Evolutionary conservation across 2,888 invertebrate species (phyloP).

Genomic region (Drosophila buzzatii): DNA sequence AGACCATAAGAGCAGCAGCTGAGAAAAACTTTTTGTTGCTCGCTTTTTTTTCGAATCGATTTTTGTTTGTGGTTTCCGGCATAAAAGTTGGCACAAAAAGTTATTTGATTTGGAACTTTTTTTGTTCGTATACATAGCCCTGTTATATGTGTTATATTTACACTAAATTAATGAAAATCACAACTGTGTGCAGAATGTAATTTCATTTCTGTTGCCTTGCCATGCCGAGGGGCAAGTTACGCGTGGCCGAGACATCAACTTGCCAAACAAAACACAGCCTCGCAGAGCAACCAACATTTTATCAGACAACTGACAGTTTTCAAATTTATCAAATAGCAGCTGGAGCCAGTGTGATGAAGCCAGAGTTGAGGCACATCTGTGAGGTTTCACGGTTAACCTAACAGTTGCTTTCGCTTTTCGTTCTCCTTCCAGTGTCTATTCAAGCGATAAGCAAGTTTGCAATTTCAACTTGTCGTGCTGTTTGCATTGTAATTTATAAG

Average conservation of each 20-base stretch:
- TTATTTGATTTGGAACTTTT: slow-evolving; percentile 75
- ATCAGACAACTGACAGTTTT: slow-evolving; percentile 73
- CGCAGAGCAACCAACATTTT: slow-evolving; percentile 44
- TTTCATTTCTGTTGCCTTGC: slow-evolving; percentile 58
- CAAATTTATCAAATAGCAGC: slow-evolving; percentile 70
- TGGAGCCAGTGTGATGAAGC: slow-evolving; percentile 32
- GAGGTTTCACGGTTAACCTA: slow-evolving; percentile 29
- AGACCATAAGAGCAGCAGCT: slow-evolving; percentile 25
- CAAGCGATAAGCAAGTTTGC: slow-evolving; percentile 52
- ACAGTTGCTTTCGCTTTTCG: slow-evolving; percentile 6
- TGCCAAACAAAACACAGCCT: slow-evolving; percentile 21
- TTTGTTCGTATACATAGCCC: slow-evolving; percentile 26
- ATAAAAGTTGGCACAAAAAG: slow-evolving; percentile 66
- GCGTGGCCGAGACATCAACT: slow-evolving; percentile 46
- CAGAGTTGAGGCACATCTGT: slow-evolving; percentile 36
- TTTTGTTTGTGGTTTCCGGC: slow-evolving; percentile 65
- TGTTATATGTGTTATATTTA: slow-evolving; percentile 62
- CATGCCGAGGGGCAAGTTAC: slow-evolving; percentile 46
- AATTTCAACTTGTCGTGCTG: slow-evolving; percentile 51
- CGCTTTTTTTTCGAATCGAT: slow-evolving; percentile 45
- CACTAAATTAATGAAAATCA: slow-evolving; percentile 79
- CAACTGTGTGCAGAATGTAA: slow-evolving; percentile 77
- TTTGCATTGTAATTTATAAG: slow-evolving; percentile 55
- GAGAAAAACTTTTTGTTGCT: slow-evolving; percentile 35
- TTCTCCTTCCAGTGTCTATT: slow-evolving; percentile 3